Conservation (phyloP, 2,113 vertebrate species). For the Gymnobelideus leadbeateri region DNA sequence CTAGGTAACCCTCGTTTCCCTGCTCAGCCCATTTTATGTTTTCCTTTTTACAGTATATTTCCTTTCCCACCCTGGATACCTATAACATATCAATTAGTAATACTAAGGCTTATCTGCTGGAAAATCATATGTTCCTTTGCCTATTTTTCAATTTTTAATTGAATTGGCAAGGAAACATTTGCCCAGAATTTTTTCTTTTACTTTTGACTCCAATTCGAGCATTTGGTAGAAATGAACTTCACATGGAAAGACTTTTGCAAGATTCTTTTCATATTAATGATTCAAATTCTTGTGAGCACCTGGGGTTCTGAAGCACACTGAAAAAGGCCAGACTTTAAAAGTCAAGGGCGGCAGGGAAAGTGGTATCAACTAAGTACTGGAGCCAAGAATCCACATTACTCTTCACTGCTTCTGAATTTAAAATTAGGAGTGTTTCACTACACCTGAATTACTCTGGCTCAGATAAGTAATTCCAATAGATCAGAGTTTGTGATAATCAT, state of each 20-base stretch:
- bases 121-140: not conserved
- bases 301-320: slow-evolving; percentile 64
- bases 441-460: slow-evolving; percentile 83
- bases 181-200: slow-evolving; percentile 45
- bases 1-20: too few relatives aligned
- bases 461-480: slow-evolving; percentile 84
- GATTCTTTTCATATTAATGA: slow-evolving; percentile 60
- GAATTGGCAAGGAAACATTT: slow-evolving; percentile 27
- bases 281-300: slow-evolving; percentile 40
- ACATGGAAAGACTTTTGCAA: slow-evolving; percentile 51
- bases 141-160: not conserved
- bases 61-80: not conserved
- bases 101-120: not conserved
- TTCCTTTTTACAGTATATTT: not conserved
- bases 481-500: slow-evolving; percentile 79
- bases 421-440: slow-evolving; percentile 83
- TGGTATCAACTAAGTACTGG: slow-evolving; percentile 54
- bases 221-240: slow-evolving; percentile 59
- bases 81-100: not conserved
- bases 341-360: slow-evolving; percentile 67
- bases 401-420: slow-evolving; percentile 82
- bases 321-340: slow-evolving; percentile 63
- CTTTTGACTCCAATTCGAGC: not conserved
- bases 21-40: not conserved
- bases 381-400: slow-evolving; percentile 76